Percentiles rank a stretch among this genome's conserved stretches.
Evolutionary conservation across 2,888 invertebrate genomes (phyloP).

Genomic region (Catocala sponsa): DNA sequence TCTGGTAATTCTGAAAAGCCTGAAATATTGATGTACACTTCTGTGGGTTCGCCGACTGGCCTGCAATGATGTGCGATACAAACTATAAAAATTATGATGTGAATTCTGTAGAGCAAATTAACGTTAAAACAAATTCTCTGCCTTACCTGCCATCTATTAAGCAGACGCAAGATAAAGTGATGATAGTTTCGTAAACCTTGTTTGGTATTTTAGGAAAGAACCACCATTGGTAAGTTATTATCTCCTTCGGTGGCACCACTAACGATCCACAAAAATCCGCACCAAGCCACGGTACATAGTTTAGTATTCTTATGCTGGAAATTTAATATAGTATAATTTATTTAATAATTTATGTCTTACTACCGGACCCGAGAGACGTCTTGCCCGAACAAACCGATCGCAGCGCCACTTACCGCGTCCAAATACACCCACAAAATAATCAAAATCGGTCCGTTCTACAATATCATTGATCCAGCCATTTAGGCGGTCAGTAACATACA

Average conservation of each 20-base stretch:
- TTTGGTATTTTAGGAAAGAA: constrained; percentile 75
- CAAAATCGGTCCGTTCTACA: no score
- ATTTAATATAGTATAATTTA: not conserved
- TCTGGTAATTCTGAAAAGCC: constrained; percentile 82
- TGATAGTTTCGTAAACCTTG: constrained; percentile 74
- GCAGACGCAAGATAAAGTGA: constrained; percentile 78
- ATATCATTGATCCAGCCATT: no score
- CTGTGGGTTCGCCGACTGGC: constrained; percentile 77
- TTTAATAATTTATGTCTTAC: not conserved
- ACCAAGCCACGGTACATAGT: constrained; percentile 75
- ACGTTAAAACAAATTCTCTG: not conserved
- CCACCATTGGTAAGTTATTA: constrained; percentile 79
- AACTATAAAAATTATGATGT: no score
- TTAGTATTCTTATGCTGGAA: constrained; percentile 74
- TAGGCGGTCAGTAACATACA: no score
- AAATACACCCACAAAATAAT: no score
- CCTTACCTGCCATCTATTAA: constrained; percentile 74
- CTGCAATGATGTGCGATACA: constrained; percentile 53
- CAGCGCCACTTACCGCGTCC: no score
- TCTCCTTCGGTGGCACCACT: constrained; percentile 76
- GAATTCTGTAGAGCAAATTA: no score
- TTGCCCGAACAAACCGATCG: no score
- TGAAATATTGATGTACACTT: constrained; percentile 72
- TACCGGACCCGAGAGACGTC: no score
- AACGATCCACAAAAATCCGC: constrained; percentile 73